phyloP scores from a whole-genome alignment of 2,113 vertebrate genomes.

The Columbina picui region DNA sequence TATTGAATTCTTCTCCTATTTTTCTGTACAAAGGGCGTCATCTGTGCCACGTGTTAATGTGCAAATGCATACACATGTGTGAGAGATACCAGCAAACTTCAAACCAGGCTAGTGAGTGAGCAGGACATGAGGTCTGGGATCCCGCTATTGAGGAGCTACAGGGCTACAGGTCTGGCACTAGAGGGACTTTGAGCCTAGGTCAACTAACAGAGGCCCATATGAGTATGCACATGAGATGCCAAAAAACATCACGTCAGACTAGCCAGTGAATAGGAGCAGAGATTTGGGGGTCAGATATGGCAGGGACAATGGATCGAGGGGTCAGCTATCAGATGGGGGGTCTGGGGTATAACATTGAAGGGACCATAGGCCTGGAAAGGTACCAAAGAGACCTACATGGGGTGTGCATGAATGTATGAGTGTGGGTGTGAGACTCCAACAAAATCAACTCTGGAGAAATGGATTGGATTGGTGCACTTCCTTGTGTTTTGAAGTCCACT shows the following conservation, averaged over 20 bases:
- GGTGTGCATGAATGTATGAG: background rate
- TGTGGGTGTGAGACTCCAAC: background rate
- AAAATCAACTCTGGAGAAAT: background rate
- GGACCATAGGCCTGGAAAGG: accelerated
- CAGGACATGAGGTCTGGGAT: background rate
- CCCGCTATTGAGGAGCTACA: accelerated
- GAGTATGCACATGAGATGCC: background rate
- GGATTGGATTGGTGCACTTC: accelerated
- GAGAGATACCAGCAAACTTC: background rate
- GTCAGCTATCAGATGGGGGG: background rate
- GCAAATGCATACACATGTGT: too few relatives aligned
- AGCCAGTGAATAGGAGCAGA: background rate
- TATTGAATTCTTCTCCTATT: background rate
- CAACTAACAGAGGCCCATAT: background rate
- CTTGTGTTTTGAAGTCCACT: background rate
- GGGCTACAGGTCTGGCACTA: background rate
- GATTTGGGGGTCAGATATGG: background rate
- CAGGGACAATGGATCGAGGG: background rate
- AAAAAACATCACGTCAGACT: background rate
- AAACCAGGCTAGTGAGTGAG: background rate
- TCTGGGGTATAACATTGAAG: background rate
- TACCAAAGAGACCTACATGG: background rate
- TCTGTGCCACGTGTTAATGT: background rate
- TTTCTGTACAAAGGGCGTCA: too few relatives aligned
- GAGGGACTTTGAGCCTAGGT: background rate